These are phyloP conservation scores for Abramis brama DNA, from an alignment of 2,113 vertebrate species.

Conservation along the genomic window DNA sequence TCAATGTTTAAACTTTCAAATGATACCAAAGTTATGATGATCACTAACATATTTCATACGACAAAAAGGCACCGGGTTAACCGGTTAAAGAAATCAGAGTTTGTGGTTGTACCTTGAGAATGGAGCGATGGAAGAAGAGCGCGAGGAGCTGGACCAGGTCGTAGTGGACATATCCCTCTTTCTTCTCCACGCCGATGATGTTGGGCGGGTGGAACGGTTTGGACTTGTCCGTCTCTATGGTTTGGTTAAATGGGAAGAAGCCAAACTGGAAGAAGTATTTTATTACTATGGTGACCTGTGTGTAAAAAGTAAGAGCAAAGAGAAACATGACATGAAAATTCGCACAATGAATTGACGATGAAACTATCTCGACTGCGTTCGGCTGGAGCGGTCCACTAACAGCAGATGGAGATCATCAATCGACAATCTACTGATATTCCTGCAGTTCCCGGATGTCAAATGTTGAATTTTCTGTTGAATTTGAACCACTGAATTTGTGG, in stretches of 20 bases:
- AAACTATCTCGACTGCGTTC: too few species aligned
- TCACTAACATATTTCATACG: too few species aligned
- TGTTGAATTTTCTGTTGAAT: too few species aligned
- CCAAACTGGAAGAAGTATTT: slow-evolving; percentile 98
- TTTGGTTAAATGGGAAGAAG: slow-evolving; percentile 93
- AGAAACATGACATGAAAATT: neutral
- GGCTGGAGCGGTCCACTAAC: too few species aligned
- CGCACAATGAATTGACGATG: neutral
- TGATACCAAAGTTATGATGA: too few species aligned
- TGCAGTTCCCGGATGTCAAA: too few species aligned
- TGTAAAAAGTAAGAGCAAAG: neutral
- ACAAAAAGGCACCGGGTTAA: too few species aligned
- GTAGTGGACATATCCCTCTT: slow-evolving; percentile 91
- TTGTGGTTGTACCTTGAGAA: slow-evolving; percentile 81
- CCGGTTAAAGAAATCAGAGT: neutral
- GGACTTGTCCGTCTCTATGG: slow-evolving; percentile 80
- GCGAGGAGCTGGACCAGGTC: slow-evolving; percentile 91
- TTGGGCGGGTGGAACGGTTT: slow-evolving; percentile 90
- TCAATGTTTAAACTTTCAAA: too few species aligned
- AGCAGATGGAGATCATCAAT: too few species aligned
- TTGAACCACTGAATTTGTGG: too few species aligned
- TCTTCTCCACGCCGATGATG: slow-evolving; percentile 94
- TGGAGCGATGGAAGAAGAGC: slow-evolving; percentile 91
- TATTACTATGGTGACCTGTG: slow-evolving; percentile 90
- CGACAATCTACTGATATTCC: too few species aligned